Base-by-base conservation (phyloP, 1,140 invertebrate species). In the Paralvinella palmiformis region DNA sequence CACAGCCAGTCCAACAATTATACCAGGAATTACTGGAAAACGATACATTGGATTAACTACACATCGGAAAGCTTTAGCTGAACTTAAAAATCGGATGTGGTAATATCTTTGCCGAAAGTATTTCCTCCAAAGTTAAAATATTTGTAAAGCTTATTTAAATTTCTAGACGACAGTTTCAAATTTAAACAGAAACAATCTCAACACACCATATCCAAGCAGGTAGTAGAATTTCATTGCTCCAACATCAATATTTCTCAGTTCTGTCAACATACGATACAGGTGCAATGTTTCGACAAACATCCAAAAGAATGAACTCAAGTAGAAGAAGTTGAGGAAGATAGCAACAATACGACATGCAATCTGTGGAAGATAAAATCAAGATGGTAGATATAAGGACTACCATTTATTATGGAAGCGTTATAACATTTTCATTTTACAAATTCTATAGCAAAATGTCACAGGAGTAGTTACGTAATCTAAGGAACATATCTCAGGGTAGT, bases 181-280 rank as follows among this genome's bases (percentile, higher is more conserved):
- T n/a, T n/a, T n/a, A n/a, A n/a, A n/a, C n/a, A n/a, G n/a, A n/a
- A n/a, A n/a, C n/a, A n/a, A n/a, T n/a, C n/a, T n/a, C n/a, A 13
- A 62, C 73, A 64, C 52, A 76, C 91, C 93, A 75, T 96, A 98
- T 6, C 92, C 94, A 72, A 94, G 85, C n/a, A 92, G 88, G 73
- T 94, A 92, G 76, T 96, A 97, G 75, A 95, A 93, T 62, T 91
- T 85, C 87, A 96, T 94, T 36, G 89, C 89, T 0, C 93, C 94
- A 75, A 95, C 91, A 82, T 98, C 97, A 17, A 98, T 92, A 76
- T 96, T 93, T 10, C 94, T 84, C 84, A 98, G 89, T 82, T 97
- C 94, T 1, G 92, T 94, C 44, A 98, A 82, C 89, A 96, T 94
- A 50, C 94, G 85, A 74, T 96, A 92, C 15, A 97, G 82, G 81